Base-by-base conservation (phyloP, 2,113 vertebrate species). In the Hippolais icterina region DNA sequence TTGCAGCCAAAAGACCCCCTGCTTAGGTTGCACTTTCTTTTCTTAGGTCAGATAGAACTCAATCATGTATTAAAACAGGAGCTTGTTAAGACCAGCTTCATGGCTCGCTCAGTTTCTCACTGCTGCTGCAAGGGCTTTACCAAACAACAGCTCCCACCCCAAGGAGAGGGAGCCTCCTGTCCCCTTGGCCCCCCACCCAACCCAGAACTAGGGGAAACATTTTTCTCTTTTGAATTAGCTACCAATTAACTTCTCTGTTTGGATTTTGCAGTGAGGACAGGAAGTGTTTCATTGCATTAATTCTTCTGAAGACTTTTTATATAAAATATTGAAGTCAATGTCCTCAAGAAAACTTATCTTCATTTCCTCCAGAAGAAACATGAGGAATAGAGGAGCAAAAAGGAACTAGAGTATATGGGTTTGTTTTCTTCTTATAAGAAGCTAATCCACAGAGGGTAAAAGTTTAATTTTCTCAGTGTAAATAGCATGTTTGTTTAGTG, bases 41-140 rank as follows among this genome's bases (percentile, higher is more conserved):
- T 91, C 71, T 88, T 80, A 46, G 64, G 59, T 77, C 88, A 88
- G 50, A 65, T 6, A 89, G 88, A 96, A 93, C 44, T 95, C 87
- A 52, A 37, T 52, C 68, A 27, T 24, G 63, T 63, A 44, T 37
- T 95, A 88, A 94, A 95, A 78, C 37, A 95, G 82, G 64, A 90
- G 71, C 49, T 52, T 23, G 75, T 42, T 56, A 63, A 88, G 11
- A 46, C 19, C 82, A 56, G 27, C 44, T 41, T 49, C 27, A 28
- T 2, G 6, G 72, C 77, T 79, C 1, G 0, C 52, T 52, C 49
- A 2, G 31, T 59, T 80, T 83, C 81, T 75, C 82, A 31, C 33
- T 59, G 66, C 68, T 2, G 7, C 78, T 87, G 78, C 9, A 9
- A 33, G 47, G 42, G 59, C 57, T 49, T 82, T 50, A 25, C 0